These are phyloP conservation scores for Babylonia areolata DNA, from an alignment of 1,140 invertebrate species.

Conservation along the genomic window DNA sequence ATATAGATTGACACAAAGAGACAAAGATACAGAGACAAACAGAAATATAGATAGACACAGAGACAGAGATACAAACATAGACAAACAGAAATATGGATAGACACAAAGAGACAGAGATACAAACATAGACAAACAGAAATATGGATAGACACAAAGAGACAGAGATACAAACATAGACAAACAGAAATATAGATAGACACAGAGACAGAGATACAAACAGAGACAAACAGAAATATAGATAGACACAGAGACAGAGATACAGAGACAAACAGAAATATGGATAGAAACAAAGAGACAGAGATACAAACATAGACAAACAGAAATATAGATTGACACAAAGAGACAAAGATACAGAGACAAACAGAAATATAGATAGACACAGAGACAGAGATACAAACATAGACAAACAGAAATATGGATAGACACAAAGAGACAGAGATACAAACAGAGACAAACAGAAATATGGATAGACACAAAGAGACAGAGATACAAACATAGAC, in stretches of 20 bases:
- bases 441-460: background rate
- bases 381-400: background rate
- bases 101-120: background rate
- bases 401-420: background rate
- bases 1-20: too few species aligned
- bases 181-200: background rate
- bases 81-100: background rate
- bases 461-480: background rate
- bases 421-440: background rate
- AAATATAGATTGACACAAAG: background rate
- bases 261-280: background rate
- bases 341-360: background rate
- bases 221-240: background rate
- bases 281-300: background rate
- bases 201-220: background rate
- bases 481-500: background rate
- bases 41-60: too few species aligned
- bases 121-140: background rate
- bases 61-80: background rate
- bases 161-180: background rate
- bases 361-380: background rate
- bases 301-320: background rate
- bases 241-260: background rate
- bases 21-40: too few species aligned
- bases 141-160: background rate